Base-by-base conservation (phyloP, 1,140 invertebrate genomes). In the Tachypleus tridentatus region DNA sequence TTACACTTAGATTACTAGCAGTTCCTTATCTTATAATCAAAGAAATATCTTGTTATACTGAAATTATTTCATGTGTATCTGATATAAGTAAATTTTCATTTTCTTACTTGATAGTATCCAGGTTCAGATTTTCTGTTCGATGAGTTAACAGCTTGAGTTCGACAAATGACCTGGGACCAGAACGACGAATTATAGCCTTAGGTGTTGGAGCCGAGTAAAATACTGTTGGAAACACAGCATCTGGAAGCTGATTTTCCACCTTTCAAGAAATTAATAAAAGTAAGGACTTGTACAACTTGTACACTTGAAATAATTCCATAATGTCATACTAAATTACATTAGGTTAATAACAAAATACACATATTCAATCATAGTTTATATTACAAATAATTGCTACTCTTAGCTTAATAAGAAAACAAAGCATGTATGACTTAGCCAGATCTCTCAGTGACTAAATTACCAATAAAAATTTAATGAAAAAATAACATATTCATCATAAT, bases 181-280 rank as follows among this genome's bases (percentile, higher is more conserved):
- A 73, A 72, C 76, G 80, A 71, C 70, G 74, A 48, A 74, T 69
- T 51, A 80, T 74, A 74, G 71, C 76, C 66, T 64, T 73, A 58
- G 78, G 77, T 70, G 80, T 67, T n/a, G 78, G 77, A 4, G 77
- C 76, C 0, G 86, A 85, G 72, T 86, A 81, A n/a, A 93, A 72
- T 3, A 89, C 83, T 60, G 86, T 84, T 2, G 87, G 85, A 73
- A 88, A 89, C 53, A 85, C 83, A n/a, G 87, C 84, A 73, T 87
- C 84, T 47, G 81, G 76, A 64, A 87, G 73, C 75, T 91, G 89
- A 78, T 91, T 91, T 75, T 92, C 89, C 65, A 92, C 78, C 82
- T 92, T 77, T 11, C 50, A 62, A 51, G 9, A 51, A 60, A 53
- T 6, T 48, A 47, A 0, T 10, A n/a, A 0, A 29, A 29, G 29